Base-by-base conservation (phyloP, 2,113 vertebrate species). In the Takifugu bimaculatus region DNA sequence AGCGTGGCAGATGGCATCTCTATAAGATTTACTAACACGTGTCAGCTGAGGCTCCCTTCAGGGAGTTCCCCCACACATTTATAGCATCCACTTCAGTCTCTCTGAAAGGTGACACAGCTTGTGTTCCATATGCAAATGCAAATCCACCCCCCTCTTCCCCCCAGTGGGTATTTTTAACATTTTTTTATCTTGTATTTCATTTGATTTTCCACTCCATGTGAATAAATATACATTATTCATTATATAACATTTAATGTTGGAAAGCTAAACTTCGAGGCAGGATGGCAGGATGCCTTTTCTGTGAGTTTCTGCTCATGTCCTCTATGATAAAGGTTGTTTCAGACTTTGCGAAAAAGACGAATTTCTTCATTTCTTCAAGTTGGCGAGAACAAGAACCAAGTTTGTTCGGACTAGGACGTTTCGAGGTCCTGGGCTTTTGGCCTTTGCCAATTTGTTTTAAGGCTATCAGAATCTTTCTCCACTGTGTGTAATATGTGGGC, bases 1-100 rank as follows among this genome's bases (percentile, higher is more conserved):
- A 77, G 77, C 62, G 79, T 70, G 77, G 85, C 89, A 91, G 89
- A 91, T 91, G 89, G 90, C 80, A 85, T 85, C 85, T 84, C 80
- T 65, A 69, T 76, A 89, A 91, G 89, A 90, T 90, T 89, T 90
- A 91, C 80, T 89, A 90, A 90, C 84, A 89, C 88, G 75, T 88
- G 87, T 91, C 88, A 90, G 81, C 80, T 54, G 76, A 77, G 65
- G 69, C 84, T 87, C 85, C 87, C 90, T 87, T 74, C 69, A 80
- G 90, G 88, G 85, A 88, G 64, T 72, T 74, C 69, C 82, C 65
- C 60, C 12, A 72, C 75, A 79, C 88, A 87, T 91, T 91, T 88
- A 90, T 88, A 85, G 84, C 84, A 81, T 84, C 78, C 77, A 82
- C 89, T 89, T 89, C 82, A 82, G 76, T 84, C 82, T 85, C 80